Conservation (phyloP, 2,888 invertebrate species). For the Tetropium fuscum region DNA sequence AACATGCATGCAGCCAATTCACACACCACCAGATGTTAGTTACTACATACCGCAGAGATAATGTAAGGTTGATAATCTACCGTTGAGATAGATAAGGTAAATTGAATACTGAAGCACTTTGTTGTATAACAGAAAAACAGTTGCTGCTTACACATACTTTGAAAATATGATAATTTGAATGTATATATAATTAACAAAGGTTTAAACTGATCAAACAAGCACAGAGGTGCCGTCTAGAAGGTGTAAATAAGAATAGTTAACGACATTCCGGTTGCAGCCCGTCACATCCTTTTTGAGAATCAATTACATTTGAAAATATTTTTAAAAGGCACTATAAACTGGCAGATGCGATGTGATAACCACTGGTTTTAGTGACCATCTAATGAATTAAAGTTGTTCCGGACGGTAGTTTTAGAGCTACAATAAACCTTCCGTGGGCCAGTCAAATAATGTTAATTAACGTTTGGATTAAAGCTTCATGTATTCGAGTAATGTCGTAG, state of each 20-base stretch:
- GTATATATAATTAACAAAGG: conserved; percentile 26
- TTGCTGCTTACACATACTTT: conserved; percentile 12
- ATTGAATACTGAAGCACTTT: conserved; percentile 19
- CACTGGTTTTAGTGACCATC: background rate
- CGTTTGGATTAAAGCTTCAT: too few relatives aligned
- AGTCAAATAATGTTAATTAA: too few relatives aligned
- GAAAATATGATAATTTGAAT: conserved; percentile 17
- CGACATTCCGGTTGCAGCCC: conserved; percentile 10
- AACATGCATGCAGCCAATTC: too few relatives aligned
- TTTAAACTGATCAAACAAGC: conserved; percentile 24
- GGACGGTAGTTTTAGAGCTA: conserved; percentile 9
- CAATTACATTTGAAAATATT: background rate
- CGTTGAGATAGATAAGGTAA: too few relatives aligned
- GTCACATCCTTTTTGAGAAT: conserved; percentile 6
- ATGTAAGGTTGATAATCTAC: too few relatives aligned
- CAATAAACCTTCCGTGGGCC: too few relatives aligned
- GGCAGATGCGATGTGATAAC: conserved; percentile 6
- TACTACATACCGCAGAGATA: too few relatives aligned
- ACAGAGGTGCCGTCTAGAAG: conserved; percentile 20
- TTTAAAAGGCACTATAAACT: conserved; percentile 3
- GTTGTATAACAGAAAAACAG: conserved; percentile 22
- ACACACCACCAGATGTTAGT: too few relatives aligned
- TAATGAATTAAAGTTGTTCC: conserved; percentile 1
- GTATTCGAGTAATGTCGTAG: too few relatives aligned
- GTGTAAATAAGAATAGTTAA: conserved; percentile 25